These are phyloP conservation scores for Morbakka virulenta DNA, from an alignment of 30 jellyfish, hydroid and myxozoan genomes.

Conservation along the genomic window DNA sequence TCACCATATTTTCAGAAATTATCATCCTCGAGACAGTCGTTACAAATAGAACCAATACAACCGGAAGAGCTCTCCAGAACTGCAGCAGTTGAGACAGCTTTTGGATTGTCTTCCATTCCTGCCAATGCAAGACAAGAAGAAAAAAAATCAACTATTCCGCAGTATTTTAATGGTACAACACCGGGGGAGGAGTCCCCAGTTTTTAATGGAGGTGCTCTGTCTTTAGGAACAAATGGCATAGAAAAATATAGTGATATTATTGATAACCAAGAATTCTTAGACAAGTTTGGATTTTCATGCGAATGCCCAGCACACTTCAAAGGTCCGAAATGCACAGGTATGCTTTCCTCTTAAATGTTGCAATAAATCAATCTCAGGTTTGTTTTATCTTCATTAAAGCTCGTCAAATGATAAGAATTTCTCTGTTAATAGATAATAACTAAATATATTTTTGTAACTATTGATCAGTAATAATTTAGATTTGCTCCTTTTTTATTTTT, in stretches of 20 bases:
- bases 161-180: background rate
- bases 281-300: conserved; percentile 81
- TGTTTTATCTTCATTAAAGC: background rate
- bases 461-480: too few relatives aligned
- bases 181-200: background rate
- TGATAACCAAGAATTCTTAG: conserved; percentile 35
- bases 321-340: conserved; percentile 87
- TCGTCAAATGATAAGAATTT: too few relatives aligned
- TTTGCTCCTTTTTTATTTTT: too few relatives aligned
- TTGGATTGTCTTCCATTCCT: background rate
- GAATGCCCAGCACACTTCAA: conserved; percentile 75
- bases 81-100: background rate
- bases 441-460: too few relatives aligned
- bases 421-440: too few relatives aligned
- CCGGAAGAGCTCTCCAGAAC: background rate
- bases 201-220: background rate
- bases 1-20: background rate
- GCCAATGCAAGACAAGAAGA: background rate
- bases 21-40: background rate
- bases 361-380: too few relatives aligned
- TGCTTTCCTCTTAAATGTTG: too few relatives aligned
- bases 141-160: background rate
- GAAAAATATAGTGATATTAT: background rate
- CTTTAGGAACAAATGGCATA: background rate
- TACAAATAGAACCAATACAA: background rate